Conservation (phyloP, 2,888 invertebrate species). For the Hyposoter dolosus region DNA sequence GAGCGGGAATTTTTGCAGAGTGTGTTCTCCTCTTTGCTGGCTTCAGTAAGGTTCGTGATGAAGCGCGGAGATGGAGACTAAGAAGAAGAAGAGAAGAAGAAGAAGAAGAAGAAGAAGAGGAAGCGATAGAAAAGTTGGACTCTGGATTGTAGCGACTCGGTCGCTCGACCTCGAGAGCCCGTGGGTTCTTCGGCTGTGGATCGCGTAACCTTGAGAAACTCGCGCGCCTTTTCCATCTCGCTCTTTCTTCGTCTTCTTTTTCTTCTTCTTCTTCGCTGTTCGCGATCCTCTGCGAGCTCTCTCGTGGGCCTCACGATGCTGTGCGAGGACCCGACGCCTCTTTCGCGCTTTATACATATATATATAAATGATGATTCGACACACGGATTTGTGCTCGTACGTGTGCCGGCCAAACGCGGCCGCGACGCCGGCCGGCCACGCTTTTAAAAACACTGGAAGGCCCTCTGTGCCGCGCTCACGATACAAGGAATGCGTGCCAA, state of each 20-base stretch:
- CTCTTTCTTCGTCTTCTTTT: constrained; percentile 21
- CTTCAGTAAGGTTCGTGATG: constrained; percentile 35
- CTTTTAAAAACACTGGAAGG: constrained; percentile 71
- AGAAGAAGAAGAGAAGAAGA: constrained; percentile 37
- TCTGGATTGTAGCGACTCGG: constrained; percentile 59
- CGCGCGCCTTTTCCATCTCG: constrained; percentile 71
- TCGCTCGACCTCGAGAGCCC: constrained; percentile 72
- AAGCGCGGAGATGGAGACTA: constrained; percentile 26
- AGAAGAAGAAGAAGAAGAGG: constrained; percentile 46
- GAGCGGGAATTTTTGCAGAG: constrained; percentile 58
- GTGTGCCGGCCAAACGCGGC: constrained; percentile 60
- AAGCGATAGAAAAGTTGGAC: constrained; percentile 67
- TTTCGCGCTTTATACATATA: neutral
- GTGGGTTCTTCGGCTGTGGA: constrained; percentile 70
- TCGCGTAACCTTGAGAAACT: constrained; percentile 80
- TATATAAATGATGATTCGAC: neutral
- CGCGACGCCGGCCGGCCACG: constrained; percentile 67
- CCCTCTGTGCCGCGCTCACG: constrained; percentile 50
- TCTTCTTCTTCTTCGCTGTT: constrained; percentile 1
- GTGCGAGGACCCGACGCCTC: constrained; percentile 52
- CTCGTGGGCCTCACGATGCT: constrained; percentile 73
- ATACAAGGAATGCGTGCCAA: constrained; percentile 71
- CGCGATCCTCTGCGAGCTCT: constrained; percentile 16
- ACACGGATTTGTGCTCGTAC: constrained; percentile 30
- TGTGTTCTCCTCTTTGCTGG: neutral